Conservation (phyloP, 2,888 invertebrate species). For the Macrostomum cliftonense region DNA sequence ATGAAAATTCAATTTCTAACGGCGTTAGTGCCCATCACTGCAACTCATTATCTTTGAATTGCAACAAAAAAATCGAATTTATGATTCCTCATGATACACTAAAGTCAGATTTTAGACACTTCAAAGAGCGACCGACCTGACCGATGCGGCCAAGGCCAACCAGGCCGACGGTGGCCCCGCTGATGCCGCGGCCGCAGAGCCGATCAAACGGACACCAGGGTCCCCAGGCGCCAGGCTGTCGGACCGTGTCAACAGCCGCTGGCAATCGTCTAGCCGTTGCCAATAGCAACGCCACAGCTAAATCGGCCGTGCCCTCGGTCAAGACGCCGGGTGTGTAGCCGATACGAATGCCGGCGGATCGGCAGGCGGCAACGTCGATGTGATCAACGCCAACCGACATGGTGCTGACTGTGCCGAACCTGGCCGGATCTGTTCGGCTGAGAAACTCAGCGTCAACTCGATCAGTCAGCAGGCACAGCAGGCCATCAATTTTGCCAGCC, state of each 20-base stretch:
- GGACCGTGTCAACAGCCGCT: constrained; percentile 45
- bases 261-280: constrained; percentile 62
- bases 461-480: constrained; percentile 64
- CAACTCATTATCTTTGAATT: too few relatives aligned
- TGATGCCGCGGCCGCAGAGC: constrained; percentile 69
- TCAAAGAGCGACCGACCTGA: too few relatives aligned
- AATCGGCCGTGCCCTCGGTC: constrained; percentile 59
- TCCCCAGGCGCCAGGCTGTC: constrained; percentile 56
- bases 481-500: constrained; percentile 52
- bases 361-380: constrained; percentile 58
- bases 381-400: constrained; percentile 81
- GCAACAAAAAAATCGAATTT: background rate
- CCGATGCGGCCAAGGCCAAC: constrained; percentile 38
- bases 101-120: too few relatives aligned
- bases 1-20: background rate
- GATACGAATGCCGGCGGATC: constrained; percentile 50
- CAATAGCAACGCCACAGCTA: constrained; percentile 61
- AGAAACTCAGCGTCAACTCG: constrained; percentile 60
- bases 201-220: constrained; percentile 64
- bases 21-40: too few relatives aligned
- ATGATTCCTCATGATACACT: too few relatives aligned
- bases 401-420: constrained; percentile 41
- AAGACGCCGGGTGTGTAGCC: constrained; percentile 74
- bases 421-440: too few relatives aligned
- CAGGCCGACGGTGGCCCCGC: constrained; percentile 50